A percentile compares a stretch with the other conserved stretches of the same genome.
Evolutionary conservation across 2,888 invertebrate species (phyloP).

Genomic region (Tipula lateralis): DNA sequence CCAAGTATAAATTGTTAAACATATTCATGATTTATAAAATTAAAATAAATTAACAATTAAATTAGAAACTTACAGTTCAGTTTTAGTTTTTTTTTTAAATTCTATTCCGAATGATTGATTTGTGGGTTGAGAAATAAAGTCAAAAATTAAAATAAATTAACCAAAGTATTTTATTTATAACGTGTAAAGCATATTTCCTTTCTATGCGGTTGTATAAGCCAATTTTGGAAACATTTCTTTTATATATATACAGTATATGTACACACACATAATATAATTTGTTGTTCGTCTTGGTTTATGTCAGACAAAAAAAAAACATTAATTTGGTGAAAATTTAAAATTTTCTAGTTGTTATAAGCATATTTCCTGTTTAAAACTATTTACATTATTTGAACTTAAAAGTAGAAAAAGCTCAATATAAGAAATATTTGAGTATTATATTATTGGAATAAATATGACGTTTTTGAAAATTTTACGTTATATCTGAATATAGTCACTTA

Average conservation of each 20-base stretch:
- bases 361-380: neutral
- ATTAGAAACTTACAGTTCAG: neutral
- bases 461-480: too few relatives aligned
- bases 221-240: neutral
- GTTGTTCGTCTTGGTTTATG: slow-evolving; percentile 7
- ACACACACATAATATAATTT: neutral
- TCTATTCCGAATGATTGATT: slow-evolving; percentile 19
- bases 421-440: too few relatives aligned
- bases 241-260: neutral
- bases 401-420: too few relatives aligned
- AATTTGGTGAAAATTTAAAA: neutral
- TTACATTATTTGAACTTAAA: too few relatives aligned
- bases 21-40: neutral
- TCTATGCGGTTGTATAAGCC: neutral
- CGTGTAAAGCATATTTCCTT: slow-evolving; percentile 24
- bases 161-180: slow-evolving; percentile 1
- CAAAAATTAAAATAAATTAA: slow-evolving; percentile 19
- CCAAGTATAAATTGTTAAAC: neutral
- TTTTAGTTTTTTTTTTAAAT: neutral
- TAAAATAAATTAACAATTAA: slow-evolving; percentile 20
- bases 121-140: neutral
- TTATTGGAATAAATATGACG: too few relatives aligned
- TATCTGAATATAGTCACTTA: too few relatives aligned
- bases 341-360: neutral
- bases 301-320: neutral